Percentiles rank a stretch among this genome's conserved stretches.
These are phyloP conservation scores for Heliconius hewitsoni DNA, from an alignment of 1,140 invertebrate species.

Conservation along the genomic window DNA sequence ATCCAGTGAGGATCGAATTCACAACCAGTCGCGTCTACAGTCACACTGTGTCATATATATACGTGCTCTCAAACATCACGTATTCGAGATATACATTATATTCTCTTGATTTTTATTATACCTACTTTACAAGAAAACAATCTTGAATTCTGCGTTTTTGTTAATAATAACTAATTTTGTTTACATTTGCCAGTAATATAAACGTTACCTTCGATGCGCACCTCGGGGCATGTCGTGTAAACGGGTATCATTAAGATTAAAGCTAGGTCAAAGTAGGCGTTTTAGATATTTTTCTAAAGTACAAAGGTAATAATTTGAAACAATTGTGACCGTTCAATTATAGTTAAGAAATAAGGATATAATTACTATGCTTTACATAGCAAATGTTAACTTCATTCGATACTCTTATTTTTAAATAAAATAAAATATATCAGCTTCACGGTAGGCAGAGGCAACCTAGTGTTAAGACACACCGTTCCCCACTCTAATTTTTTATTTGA, in stretches of 20 bases:
- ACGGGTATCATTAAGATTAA: slow-evolving; percentile 51
- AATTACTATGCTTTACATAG: too few relatives aligned
- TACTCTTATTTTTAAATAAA: too few relatives aligned
- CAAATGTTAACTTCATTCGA: too few relatives aligned
- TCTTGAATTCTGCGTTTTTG: slow-evolving; percentile 31
- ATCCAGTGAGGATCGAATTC: too few relatives aligned
- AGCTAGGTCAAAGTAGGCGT: slow-evolving; percentile 45
- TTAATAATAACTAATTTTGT: slow-evolving; percentile 29
- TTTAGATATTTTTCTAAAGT: not conserved
- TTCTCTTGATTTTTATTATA: slow-evolving; percentile 48
- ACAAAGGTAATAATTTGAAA: slow-evolving; percentile 27
- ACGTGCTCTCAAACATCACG: slow-evolving; percentile 62
- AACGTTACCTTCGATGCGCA: slow-evolving; percentile 34
- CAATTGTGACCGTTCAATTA: not conserved
- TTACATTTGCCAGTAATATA: not conserved
- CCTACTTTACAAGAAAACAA: slow-evolving; percentile 20
- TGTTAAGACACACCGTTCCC: too few relatives aligned
- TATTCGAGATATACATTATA: slow-evolving; percentile 44
- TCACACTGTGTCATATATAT: too few relatives aligned
- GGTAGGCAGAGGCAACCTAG: too few relatives aligned
- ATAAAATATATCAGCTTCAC: too few relatives aligned
- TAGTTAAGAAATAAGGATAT: not conserved
- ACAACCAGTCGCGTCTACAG: too few relatives aligned
- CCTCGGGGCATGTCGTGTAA: slow-evolving; percentile 51
- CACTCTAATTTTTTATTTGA: too few relatives aligned